A percentile compares a stretch with the other conserved stretches of the same genome.
Conservation (phyloP, 2,113 vertebrate genomes). For the Dascyllus trimaculatus region DNA sequence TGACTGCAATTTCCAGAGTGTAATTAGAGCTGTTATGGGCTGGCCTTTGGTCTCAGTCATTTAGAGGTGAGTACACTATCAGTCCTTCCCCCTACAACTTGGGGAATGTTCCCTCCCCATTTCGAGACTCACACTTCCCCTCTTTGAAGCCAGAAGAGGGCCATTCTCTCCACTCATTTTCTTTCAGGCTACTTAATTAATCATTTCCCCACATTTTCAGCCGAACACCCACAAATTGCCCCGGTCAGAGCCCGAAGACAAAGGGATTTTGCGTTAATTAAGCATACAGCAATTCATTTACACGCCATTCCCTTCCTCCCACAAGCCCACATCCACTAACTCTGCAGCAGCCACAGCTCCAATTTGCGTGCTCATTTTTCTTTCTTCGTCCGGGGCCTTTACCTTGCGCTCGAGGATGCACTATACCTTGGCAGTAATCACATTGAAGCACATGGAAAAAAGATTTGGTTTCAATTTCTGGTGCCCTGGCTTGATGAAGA, state of each 20-base stretch:
- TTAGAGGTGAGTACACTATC: constrained; percentile 64
- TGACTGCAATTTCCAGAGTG: constrained; percentile 62
- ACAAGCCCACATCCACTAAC: constrained; percentile 31
- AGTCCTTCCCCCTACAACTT: constrained; percentile 9
- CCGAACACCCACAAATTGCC: constrained; percentile 76
- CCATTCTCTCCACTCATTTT: constrained; percentile 51
- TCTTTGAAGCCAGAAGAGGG: constrained; percentile 27
- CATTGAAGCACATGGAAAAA: constrained; percentile 14
- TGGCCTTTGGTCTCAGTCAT: constrained; percentile 67
- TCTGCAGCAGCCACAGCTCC: constrained; percentile 50
- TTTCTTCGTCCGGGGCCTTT: constrained; percentile 8
- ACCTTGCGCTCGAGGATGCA: constrained; percentile 5
- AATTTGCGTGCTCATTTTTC: constrained; percentile 52
- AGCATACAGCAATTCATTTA: constrained; percentile 76
- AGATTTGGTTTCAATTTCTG: constrained; percentile 4
- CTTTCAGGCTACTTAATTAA: constrained; percentile 74
- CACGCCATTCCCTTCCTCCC: constrained; percentile 39
- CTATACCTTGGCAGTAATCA: constrained; percentile 37
- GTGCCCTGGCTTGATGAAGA: constrained; percentile 17
- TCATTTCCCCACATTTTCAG: constrained; percentile 73
- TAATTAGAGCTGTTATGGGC: constrained; percentile 71
- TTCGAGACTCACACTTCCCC: not conserved
- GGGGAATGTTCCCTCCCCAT: not conserved
- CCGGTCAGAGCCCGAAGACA: constrained; percentile 77
- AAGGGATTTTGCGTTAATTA: constrained; percentile 81